These are phyloP conservation scores for Tetragnatha versicolor DNA, from an alignment of 1,140 invertebrate genomes.

Conservation along the genomic window DNA sequence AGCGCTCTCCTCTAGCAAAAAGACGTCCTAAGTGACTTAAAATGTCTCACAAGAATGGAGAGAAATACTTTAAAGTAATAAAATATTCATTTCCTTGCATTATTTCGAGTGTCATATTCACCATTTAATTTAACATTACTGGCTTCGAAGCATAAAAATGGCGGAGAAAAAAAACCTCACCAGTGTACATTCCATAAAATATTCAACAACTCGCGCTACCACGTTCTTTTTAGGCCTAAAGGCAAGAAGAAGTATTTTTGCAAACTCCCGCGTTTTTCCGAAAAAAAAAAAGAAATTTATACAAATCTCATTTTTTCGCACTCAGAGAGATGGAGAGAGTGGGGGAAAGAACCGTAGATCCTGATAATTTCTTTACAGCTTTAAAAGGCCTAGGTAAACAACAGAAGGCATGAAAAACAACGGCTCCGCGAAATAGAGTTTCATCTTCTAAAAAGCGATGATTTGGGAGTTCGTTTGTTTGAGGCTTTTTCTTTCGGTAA, in stretches of 20 bases:
- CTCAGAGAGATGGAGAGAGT: background rate
- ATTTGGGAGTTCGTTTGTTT: no score
- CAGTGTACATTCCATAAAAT: constrained; percentile 19
- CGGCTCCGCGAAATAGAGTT: background rate
- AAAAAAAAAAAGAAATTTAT: no score
- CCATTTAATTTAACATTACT: constrained; percentile 31
- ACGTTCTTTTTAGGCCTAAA: background rate
- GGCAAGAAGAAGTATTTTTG: constrained; percentile 1
- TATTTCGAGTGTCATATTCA: constrained; percentile 25
- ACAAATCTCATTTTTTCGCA: no score
- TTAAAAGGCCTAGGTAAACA: background rate
- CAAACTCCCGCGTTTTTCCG: background rate
- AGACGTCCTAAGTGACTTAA: background rate
- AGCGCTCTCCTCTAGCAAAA: background rate
- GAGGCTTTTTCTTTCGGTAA: no score
- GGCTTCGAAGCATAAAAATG: constrained; percentile 1
- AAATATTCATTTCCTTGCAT: constrained; percentile 21
- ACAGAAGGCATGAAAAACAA: background rate
- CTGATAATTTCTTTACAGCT: constrained; percentile 23
- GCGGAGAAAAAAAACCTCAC: background rate
- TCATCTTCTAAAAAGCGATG: no score
- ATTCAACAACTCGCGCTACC: background rate
- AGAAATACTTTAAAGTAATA: constrained; percentile 17
- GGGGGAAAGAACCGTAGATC: background rate
- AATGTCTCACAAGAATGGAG: background rate